Base-by-base conservation (phyloP, 2,888 invertebrate species). In the Leucania comma region DNA sequence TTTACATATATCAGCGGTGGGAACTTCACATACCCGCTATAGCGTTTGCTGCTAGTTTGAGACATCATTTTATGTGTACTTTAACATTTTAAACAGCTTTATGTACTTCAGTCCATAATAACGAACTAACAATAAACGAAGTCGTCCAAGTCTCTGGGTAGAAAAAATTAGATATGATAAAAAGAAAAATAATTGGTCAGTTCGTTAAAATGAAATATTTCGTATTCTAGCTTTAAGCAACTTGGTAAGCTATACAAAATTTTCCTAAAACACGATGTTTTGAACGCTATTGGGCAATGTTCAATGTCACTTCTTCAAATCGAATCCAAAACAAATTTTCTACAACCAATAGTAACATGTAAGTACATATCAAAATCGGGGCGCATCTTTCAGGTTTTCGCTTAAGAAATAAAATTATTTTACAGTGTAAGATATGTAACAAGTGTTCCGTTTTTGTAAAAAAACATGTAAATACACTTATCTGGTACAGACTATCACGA, bases 371-470 rank as follows among this genome's bases (percentile, higher is more conserved):
- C 69, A 66, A 61, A 58, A 78, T 63, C 65, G 48, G 61, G 29
- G 50, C 46, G 32, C 58, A 58, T 60, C 24, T 58, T 71, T 63
- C 60, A 61, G 56, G 72, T 72, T 75, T 68, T 69, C 26, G 60
- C 76, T 82, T 83, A 86, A 80, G 81, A 81, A 84, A 86, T 86
- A 87, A 86, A 86, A 88, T 87, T 86, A 88, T 86, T 88, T 88
- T 91, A 93, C 89, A 92, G 94, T 95, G 94, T 92, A 92, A 91
- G 94, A 94, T 94, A 95, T 94, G 94, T 95, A 95, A 95, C 94
- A 90, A 94, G 95, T 94, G 95, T 93, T 85, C 85, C 84, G 87
- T 86, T 88, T 80, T 87, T 79, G 78, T 86, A 85, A 89, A 90
- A n/a, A 90, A 89, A 88, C 76, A 78, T 74, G 91, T 93, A 93